Base-by-base conservation (phyloP, 2,888 invertebrate species). In the Tinea trinotella region DNA sequence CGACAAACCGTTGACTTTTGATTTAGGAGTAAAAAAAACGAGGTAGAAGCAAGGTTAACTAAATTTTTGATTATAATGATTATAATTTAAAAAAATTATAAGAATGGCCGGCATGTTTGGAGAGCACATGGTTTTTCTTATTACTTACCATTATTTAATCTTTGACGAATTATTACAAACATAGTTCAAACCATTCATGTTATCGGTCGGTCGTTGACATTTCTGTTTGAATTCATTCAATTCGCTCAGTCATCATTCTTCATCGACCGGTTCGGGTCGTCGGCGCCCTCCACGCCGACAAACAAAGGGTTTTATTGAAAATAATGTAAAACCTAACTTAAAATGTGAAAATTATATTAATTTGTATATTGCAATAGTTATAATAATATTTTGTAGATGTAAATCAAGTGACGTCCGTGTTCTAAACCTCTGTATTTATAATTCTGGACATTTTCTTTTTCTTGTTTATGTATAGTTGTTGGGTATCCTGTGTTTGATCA, bases 391-490 rank as follows among this genome's bases (percentile, higher is more conserved):
- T 55, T 60, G 59, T 60, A 57, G 19, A 50, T 13, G 40, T 3
- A 12, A 53, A 6, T 19, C 12, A 44, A 4, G 13, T 7, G 13
- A 5, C 7, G 4, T 40, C 15, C 7, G n/a, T 40, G 40, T 15
- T 7, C 13, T 40, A 40, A 40, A 6, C n/a, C 40, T 40, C 40
- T 15, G 40, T 2, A 40, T 40, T 40, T 40, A 13, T 40, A 40
- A 40, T 40, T 40, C 40, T 2, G 15, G 40, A 40, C 40, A 13
- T 7, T 40, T n/a, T 40, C 40, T 7, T n/a, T 13, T 40, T 13
- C 40, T 40, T 76, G 80, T 82, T 79, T 81, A 76, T 76, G 76
- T 82, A 80, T 72, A 64, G 64, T 64, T 40, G 19, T 46, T 19
- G 61, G 71, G 75, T 76, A 77, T 70, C 72, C 63, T 59, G 67